Evolutionary conservation across 2,888 invertebrate species (phyloP), one percentile per base, ranked within the genome.

Genomic region (Dynastes grantii): DNA sequence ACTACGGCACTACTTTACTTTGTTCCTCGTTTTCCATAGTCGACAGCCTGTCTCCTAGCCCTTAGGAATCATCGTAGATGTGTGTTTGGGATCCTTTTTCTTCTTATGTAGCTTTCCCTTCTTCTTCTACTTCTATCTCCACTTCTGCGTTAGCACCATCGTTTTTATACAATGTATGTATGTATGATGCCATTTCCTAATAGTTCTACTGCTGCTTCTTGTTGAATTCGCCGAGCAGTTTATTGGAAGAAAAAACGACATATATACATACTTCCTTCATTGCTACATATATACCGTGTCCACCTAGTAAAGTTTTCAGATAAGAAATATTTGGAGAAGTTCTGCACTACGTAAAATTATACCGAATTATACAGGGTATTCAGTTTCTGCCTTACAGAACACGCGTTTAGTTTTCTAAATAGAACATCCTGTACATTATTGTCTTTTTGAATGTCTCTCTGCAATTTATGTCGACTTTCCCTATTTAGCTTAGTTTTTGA

Each of bases 1-100:
- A 51, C 49, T 55, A 65, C 68, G 16, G 32, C 68, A 49, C 70
- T 68, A 51, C 51, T 68, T 68, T 51, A 51, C 51, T 68, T 68
- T 45, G 8, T 65, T 68, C 22, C 2, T 65, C 45, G 65, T 65
- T 63, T 32, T 63, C 63, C 40, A 13, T 65, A 40, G n/a, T 65
- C 68, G 49, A 13, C 68, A 58, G 37, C 75, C 45, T 45, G 71
- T 78, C 49, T 70, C 16, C 22, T 55, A 22, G 32, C 63, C 61
- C 63, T 63, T 29, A 63, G 29, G 63, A 63, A 13, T 29, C 29
- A 29, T 55, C 45, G 22, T 55, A 11, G 5, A 61, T 22, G 29
- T 13, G 32, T 63, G 22, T 32, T n/a, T 16, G 11, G 63, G 13
- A 63, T 63, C 27, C 13, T 63, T 63, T 27, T 63, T 29, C 32